Base-by-base conservation (phyloP, 2,113 vertebrate species). In the Tapirus terrestris region DNA sequence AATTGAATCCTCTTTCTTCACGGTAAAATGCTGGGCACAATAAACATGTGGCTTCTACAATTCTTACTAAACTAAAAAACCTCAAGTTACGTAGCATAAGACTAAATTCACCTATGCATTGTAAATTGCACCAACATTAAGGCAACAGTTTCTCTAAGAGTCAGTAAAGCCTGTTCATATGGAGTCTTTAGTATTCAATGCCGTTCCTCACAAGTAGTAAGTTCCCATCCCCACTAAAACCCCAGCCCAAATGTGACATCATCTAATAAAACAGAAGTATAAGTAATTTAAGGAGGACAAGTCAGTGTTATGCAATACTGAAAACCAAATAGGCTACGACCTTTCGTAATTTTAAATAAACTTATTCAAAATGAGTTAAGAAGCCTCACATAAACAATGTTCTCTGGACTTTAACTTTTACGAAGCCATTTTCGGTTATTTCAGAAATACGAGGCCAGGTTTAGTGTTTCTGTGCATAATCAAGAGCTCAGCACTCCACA, bases 401-500 rank as follows among this genome's bases (percentile, higher is more conserved):
- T 90, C 45, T 97, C 77, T 39, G 80, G 61, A 43, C 58, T 98
- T 96, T 97, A 90, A 80, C 60, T 94, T 86, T 96, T 45, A 82
- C 85, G 92, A 95, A 96, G 80, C 84, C 67, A 96, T 97, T 84
- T 97, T 72, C 83, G 96, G 75, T 48, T 61, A 92, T 39, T 91
- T 89, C 65, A 87, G 80, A 86, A 96, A 60, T 65, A 97, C 87
- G 88, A 97, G 84, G 96, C 94, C 97, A 97, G 96, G 92, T 63
- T 91, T 96, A 97, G 88, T 90, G 81, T 65, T 95, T 96, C 93
- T 93, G 97, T 63, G 72, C 68, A 84, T 70, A 93, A 97, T 97
- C 91, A 94, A 95, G 97, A 98, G 12, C 67, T 92, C 83, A 60
- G 65, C 97, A 96, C 94, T 98, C 97, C 56, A 84, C 45, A 96